Evolutionary conservation across 1,140 invertebrate genomes (phyloP), one percentile per base, ranked within the genome.

Genomic region (Meloidogyne chitwoodi): DNA sequence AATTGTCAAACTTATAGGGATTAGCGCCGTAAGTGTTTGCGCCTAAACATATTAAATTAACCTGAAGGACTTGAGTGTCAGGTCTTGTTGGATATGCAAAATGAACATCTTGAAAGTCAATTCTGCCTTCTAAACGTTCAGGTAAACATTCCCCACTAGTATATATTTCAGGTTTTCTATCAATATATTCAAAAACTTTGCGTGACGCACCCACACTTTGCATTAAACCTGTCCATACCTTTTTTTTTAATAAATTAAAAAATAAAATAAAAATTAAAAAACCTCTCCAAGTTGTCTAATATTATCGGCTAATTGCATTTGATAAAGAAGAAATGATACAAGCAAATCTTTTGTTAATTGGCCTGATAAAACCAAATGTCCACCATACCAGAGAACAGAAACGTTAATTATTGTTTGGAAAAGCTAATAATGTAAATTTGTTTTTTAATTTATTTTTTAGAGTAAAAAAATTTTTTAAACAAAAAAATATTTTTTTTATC

Each of bases 11-110:
- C 4, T 38, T 38, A 38, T 38, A 38, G 8, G 0, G 8, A 38
- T 38, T 38, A 4, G 34, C 34, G 34, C 34, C 34, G 10, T 6
- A 4, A 38, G 4, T 4, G 4, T 10, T 10, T 38, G 34, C 34
- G 34, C 8, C 34, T 8, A 38, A 38, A 4, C 34, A 8, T 8
- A 3, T 38, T 38, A 10, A 38, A 4, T 8, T 61, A 14, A 91
- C 90, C 81, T 91, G 90, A 6, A 94, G 88, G 77, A 95, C 91
- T 89, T 86, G 76, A 24, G 85, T 79, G 31, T 88, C 88, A 66
- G 87, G 87, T 73, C 89, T 82, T 10, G 88, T 88, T 22, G 89
- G 89, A 80, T 90, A 90, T 8, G 84, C 84, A 81, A 90, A 90
- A 19, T 76, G 74, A 6, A 90, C 88, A 83, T 88, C 80, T 14